Percentiles rank a stretch among this genome's conserved stretches.
Evolutionary conservation across 2,113 vertebrate species (phyloP).

Genomic region (Myxocyprinus asiaticus): DNA sequence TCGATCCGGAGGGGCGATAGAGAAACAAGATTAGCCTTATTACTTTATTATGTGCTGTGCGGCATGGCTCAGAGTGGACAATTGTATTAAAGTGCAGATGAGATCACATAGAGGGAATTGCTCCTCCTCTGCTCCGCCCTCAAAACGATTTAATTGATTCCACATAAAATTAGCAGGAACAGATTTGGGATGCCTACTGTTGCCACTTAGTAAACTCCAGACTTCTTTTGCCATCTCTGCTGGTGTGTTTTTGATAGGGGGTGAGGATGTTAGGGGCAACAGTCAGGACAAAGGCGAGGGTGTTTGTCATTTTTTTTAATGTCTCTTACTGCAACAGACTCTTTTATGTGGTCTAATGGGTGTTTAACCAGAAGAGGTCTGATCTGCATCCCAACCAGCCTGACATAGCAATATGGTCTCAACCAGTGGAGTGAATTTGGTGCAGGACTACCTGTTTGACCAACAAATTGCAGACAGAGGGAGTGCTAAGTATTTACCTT

Average conservation of each 20-base stretch:
- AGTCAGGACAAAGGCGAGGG: constrained; percentile 52
- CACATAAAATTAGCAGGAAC: constrained; percentile 81
- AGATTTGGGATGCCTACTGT: constrained; percentile 64
- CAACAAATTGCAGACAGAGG: no score
- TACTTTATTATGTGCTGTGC: constrained; percentile 95
- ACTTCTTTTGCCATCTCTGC: constrained; percentile 24
- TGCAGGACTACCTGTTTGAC: no score
- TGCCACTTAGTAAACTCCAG: constrained; percentile 48
- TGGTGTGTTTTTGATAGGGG: constrained; percentile 3
- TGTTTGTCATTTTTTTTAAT: constrained; percentile 81
- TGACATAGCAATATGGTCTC: no score
- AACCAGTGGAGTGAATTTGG: no score
- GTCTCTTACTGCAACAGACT: constrained; percentile 8
- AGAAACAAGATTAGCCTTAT: constrained; percentile 97
- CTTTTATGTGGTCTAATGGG: no score
- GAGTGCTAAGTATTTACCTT: no score
- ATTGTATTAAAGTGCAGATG: constrained; percentile 93
- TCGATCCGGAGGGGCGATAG: constrained; percentile 85
- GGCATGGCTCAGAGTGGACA: constrained; percentile 92
- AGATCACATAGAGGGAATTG: constrained; percentile 88
- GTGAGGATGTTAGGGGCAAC: constrained; percentile 12
- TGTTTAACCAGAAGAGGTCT: no score
- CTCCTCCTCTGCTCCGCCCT: constrained; percentile 56
- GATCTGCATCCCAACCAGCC: no score
- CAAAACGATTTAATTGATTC: constrained; percentile 79